Conservation (phyloP, 2,113 vertebrate genomes). For the Bombycilla garrulus region DNA sequence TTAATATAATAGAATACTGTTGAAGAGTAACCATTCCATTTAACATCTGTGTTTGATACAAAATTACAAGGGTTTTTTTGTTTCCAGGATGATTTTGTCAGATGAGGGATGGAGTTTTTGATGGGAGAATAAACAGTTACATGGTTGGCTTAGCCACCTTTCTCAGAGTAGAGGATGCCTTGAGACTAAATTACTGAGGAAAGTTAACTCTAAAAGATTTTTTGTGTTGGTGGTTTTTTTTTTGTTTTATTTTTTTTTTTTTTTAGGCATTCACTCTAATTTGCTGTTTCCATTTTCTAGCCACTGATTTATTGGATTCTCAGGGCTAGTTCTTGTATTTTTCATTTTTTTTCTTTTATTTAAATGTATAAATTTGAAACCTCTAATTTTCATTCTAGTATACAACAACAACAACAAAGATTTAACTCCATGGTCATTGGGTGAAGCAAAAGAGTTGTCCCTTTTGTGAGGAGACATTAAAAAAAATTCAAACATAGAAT, state of each 20-base stretch:
- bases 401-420: background rate
- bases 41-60: background rate
- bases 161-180: background rate
- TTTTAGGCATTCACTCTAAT: background rate
- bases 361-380: background rate
- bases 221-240: accelerated
- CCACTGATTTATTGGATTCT: background rate
- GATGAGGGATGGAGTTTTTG: background rate
- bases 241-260: too few species aligned
- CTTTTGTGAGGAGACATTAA: background rate
- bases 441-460: background rate
- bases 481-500: background rate
- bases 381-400: background rate
- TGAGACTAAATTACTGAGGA: background rate
- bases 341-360: background rate
- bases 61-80: background rate
- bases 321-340: background rate
- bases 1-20: background rate
- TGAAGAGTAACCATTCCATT: background rate
- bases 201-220: background rate
- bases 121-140: background rate
- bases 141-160: background rate
- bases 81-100: background rate
- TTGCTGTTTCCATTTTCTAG: background rate
- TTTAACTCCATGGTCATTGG: background rate